Evolutionary conservation across 2,888 invertebrate species (phyloP), one percentile per base, ranked within the genome.

Genomic region (Scelioninae gen. 1): DNA sequence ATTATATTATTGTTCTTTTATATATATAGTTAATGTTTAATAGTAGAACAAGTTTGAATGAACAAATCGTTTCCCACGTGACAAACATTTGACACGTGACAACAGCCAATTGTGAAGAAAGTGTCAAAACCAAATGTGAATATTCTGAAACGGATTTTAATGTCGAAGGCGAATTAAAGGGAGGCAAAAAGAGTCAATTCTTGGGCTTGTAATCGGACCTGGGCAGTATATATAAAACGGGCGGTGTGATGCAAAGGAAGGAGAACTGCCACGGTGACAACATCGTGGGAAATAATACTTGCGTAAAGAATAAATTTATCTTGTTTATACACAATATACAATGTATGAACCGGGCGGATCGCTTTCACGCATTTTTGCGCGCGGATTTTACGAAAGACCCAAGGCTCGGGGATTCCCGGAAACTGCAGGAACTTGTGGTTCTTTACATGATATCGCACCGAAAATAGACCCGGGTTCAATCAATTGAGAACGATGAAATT

Each of bases 281-380:
- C 80, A 84, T 85, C 88, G 87, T 88, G 88, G 86, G 87, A 88
- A 88, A 82, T 86, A 81, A 78, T 74, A 78, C 65, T 83, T 66
- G 45, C 55, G 68, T 53, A 38, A 60, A 74, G 69, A 55, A 83
- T 75, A 71, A 66, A 79, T 72, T 65, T 62, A 75, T 69, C 47
- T 68, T 65, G 47, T 58, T 65, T 78, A 71, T 56, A 78, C 56
- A 69, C n/a, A n/a, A 23, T 15, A 43, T 47, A 43, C 56, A 66
- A 29, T 43, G 60, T 45, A 38, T 72, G 53, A 65, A 60, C 23
- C 63, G 45, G 60, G 47, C 65, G 58, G 78, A 71, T 71, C 65
- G 56, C 58, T 65, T 72, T 65, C 65, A 65, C 15, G 60, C 31
- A 38, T 23, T 51, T 55, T 72, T 72, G 34, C 51, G 13, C 11